A percentile compares a stretch with the other conserved stretches of the same genome.
These are phyloP conservation scores for Tetragonula clypearis DNA, from an alignment of 1,140 invertebrate species.

Conservation along the genomic window DNA sequence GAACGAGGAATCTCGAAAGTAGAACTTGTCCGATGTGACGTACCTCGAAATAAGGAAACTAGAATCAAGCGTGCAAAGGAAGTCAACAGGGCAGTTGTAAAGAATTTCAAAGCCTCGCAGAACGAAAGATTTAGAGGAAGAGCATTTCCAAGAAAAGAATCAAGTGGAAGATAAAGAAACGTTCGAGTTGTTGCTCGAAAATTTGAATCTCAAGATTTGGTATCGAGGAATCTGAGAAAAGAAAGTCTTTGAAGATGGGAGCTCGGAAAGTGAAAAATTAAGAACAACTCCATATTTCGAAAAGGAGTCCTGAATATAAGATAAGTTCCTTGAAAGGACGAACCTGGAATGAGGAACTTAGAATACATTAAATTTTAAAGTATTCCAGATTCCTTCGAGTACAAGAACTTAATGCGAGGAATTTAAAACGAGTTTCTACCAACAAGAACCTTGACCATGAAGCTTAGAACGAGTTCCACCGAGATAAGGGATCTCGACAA, in stretches of 20 bases:
- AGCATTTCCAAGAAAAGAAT: not conserved
- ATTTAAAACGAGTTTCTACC: conserved; percentile 42
- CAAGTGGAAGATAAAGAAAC: not conserved
- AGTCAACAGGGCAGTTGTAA: not conserved
- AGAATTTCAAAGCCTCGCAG: not conserved
- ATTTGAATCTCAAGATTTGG: not conserved
- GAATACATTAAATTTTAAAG: conserved; percentile 31
- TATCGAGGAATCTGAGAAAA: no score
- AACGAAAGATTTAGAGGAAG: not conserved
- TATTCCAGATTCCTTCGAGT: conserved; percentile 21
- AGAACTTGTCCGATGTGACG: not conserved
- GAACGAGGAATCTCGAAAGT: not conserved
- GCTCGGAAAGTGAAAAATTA: not conserved
- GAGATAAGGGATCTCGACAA: conserved; percentile 7
- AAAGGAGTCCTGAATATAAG: not conserved
- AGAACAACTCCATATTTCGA: not conserved
- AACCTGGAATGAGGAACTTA: not conserved
- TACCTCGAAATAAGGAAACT: conserved; percentile 11
- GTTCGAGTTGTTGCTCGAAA: not conserved
- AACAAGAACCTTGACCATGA: conserved; percentile 33
- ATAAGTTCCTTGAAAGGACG: not conserved
- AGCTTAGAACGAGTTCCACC: conserved; percentile 18
- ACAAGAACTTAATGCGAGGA: conserved; percentile 27
- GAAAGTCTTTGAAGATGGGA: not conserved
- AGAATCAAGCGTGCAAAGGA: not conserved